Evolutionary conservation across 2,888 invertebrate species (phyloP).

Genomic region (Rhamphomyia laevipes): DNA sequence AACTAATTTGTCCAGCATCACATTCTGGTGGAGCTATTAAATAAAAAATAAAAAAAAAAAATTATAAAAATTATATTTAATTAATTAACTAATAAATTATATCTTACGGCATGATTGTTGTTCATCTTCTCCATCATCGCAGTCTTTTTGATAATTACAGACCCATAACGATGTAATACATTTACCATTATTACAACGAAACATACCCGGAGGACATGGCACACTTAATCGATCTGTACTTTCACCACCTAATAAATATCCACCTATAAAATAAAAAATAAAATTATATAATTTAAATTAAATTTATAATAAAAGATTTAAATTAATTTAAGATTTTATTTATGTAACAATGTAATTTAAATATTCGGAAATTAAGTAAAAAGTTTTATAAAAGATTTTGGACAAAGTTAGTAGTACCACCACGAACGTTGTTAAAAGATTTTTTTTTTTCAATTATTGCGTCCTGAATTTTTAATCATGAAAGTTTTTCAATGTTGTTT

Average conservation of each 20-base stretch:
- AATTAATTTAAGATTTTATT: no score
- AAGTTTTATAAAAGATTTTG: no score
- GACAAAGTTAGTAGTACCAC: no score
- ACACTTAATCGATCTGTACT: conserved; percentile 24
- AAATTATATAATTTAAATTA: not conserved
- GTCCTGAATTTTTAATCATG: no score
- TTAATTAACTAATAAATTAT: not conserved
- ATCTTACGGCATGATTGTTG: conserved; percentile 83
- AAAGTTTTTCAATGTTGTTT: no score
- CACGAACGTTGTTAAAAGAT: no score
- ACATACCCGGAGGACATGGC: conserved; percentile 63
- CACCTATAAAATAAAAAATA: conserved; percentile 4
- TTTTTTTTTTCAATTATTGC: no score
- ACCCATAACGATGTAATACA: conserved; percentile 78
- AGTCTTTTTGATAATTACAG: conserved; percentile 91
- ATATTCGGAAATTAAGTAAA: no score
- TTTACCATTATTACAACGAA: conserved; percentile 73
- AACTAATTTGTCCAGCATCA: conserved; percentile 80
- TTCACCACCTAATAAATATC: conserved; percentile 15
- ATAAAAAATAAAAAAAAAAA: not conserved
- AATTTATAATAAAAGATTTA: no score
- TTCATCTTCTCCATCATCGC: conserved; percentile 86
- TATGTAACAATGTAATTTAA: no score
- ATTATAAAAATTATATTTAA: not conserved
- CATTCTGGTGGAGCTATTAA: conserved; percentile 84